Evolutionary conservation across 2,797 vertebrate genomes (phyloP).

Genomic region (Graptemys geographica): DNA sequence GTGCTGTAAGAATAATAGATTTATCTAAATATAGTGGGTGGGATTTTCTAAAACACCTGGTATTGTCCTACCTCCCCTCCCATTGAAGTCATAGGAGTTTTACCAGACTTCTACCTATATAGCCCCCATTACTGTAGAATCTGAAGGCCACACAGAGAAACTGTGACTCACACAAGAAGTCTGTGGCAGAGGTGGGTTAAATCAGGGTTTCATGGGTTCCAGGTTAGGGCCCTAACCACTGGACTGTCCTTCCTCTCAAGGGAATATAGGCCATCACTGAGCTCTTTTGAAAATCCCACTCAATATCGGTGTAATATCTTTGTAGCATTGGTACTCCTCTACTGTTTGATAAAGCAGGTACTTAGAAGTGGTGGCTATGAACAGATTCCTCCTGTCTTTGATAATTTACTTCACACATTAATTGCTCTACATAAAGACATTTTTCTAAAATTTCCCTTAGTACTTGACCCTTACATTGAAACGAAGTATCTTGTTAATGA

Average conservation of each 20-base stretch:
- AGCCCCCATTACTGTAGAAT: no score
- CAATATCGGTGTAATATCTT: not conserved
- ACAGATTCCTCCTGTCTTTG: no score
- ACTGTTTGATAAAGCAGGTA: no score
- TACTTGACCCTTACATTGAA: no score
- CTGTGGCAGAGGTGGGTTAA: not conserved
- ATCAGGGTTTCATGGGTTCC: not conserved
- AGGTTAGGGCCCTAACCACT: not conserved
- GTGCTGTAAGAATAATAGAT: not conserved
- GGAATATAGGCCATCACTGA: not conserved
- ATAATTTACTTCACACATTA: no score
- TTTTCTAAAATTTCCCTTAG: no score
- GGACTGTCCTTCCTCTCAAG: not conserved
- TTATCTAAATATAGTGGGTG: not conserved
- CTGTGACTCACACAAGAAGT: not conserved
- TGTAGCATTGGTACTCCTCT: not conserved
- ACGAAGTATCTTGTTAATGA: no score
- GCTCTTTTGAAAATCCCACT: not conserved
- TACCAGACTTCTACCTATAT: not conserved
- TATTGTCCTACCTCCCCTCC: not conserved
- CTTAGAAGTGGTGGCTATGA: no score
- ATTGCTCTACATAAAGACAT: no score
- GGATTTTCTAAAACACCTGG: not conserved
- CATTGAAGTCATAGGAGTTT: not conserved
- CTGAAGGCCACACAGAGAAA: not conserved